Evolutionary conservation across 2,797 vertebrate species (phyloP), one percentile per base, ranked within the genome.

Genomic region (Syngnathus rostellatus): DNA sequence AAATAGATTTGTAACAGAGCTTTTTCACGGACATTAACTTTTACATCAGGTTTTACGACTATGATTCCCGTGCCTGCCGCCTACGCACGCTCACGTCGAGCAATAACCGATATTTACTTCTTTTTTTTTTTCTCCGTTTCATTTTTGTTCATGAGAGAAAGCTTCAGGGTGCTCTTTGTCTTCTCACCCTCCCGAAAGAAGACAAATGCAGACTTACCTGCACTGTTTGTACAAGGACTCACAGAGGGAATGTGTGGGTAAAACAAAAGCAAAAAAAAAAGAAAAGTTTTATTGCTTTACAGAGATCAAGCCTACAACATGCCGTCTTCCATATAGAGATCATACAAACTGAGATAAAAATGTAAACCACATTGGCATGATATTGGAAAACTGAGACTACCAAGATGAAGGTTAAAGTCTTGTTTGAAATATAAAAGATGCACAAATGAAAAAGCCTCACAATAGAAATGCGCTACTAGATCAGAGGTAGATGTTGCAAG

Each of bases 41-140:
- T 43, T 53, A 68, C 61, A 54, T 68, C 39, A 53, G n/a, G 51
- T 73, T 74, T 62, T 19, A 43, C 19, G 41, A 61, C 19, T 72
- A 41, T 77, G 79, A 71, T 75, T 79, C 66, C 61, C 64, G 75
- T 23, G 59, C 41, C 69, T 46, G 69, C 65, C 74, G 66, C 74
- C 64, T 37, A 8, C 68, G 19, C 69, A 61, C 11, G 1, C 67
- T 68, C 66, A 48, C 16, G 65, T 16, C 0, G 5, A 10, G 63
- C 63, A 68, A 64, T 73, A 78, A 81, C 82, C 77, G 77, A 80
- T 82, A 81, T 85, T 85, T 86, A 83, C 75, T 67, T n/a, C n/a
- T n/a, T 78, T 74, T 68, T 61, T 67, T 17, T 65, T 54, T 1
- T 9, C 16, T 17, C 5, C 6, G 5, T 65, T 69, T 69, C 40